Evolutionary conservation across 2,888 invertebrate species (phyloP), one percentile per base, ranked within the genome.

Genomic region (Frankliniella intonsa): DNA sequence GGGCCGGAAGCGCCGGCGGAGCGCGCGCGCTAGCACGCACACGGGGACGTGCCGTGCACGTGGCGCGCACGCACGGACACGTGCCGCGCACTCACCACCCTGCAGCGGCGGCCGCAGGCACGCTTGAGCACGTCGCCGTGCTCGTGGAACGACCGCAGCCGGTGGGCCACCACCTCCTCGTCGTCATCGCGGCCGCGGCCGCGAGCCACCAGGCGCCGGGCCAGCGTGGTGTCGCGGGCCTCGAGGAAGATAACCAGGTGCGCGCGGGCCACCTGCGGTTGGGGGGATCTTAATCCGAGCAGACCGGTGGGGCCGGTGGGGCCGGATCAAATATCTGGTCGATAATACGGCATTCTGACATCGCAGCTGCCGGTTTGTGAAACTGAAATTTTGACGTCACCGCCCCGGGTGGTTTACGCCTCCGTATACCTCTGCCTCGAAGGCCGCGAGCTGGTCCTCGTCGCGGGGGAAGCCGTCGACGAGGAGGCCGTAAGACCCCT

Each of bases 161-260:
- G 69, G 25, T 25, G 12, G 69, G 69, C 69, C 69, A 12, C 69
- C 69, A 76, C 25, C 22, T 76, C 69, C 69, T 76, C 69, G 69
- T 76, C 69, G 69, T 22, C 69, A 25, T 69, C 22, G 9, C 69
- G 22, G 22, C 69, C 69, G 10, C 69, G 69, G 38, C 38, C 5
- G 38, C 38, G 38, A 12, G 22, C 69, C 69, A 22, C 69, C 25
- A 76, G 69, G 22, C 69, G 69, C 22, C 69, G 69, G 12, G 25
- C 10, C 69, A 76, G 25, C 69, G 69, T 76, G 22, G 22, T 22
- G 69, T 76, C 69, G 22, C 69, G 22, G 22, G 69, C 69, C 69
- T 22, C 25, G 22, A 76, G 69, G 69, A 25, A 76, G 69, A 76
- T 76, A 22, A 76, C 69, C 69, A 76, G 69, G 69, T 76, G 69